Evolutionary conservation across 2,888 invertebrate species (phyloP).

Genomic region (Callinectes sapidus): DNA sequence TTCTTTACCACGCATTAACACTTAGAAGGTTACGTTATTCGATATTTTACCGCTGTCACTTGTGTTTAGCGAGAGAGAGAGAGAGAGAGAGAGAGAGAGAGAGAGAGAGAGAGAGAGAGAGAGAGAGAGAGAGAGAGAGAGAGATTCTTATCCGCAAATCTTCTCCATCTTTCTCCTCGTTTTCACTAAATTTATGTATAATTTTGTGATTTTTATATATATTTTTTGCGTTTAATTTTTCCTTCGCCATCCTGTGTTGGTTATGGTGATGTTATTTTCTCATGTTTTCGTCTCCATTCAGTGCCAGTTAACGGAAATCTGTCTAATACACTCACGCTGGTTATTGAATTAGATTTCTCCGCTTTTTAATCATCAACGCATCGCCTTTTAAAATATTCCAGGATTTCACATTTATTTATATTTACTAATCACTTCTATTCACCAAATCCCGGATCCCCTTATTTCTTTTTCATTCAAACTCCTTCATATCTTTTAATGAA

Average conservation of each 20-base stretch:
- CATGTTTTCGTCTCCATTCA: constrained; percentile 1
- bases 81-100: neutral
- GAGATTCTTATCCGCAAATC: neutral
- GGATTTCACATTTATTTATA: neutral
- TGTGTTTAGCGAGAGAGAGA: neutral
- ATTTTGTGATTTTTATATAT: neutral
- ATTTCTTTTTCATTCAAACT: neutral
- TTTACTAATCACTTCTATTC: constrained; percentile 14
- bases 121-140: too few species aligned
- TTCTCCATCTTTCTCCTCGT: neutral
- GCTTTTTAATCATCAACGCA: neutral
- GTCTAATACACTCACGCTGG: neutral
- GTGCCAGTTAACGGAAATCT: neutral
- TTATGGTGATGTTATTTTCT: neutral
- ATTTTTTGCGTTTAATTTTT: neutral
- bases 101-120: neutral
- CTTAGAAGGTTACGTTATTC: neutral
- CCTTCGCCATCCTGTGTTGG: neutral
- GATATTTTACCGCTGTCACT: neutral
- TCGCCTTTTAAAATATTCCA: neutral
- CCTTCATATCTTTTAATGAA: constrained; percentile 12
- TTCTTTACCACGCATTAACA: neutral
- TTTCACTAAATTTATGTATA: neutral
- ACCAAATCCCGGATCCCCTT: neutral
- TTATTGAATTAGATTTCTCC: neutral